Conservation (phyloP, 2,113 vertebrate genomes). For the Sterna hirundo region DNA sequence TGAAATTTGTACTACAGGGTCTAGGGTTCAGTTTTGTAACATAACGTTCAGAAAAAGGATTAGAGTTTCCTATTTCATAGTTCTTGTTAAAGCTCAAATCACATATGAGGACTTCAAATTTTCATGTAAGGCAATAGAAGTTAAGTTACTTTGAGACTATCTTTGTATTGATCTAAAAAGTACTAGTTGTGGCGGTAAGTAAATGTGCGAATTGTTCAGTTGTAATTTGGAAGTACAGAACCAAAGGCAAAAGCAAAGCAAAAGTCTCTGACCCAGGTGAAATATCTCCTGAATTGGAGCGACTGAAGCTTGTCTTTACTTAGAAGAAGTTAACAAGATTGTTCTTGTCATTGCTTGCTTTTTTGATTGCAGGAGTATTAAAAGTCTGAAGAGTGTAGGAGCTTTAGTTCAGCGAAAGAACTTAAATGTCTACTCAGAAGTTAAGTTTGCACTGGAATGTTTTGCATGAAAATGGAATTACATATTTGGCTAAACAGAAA, state of each 20-base stretch:
- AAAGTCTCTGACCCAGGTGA: neutral
- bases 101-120: neutral
- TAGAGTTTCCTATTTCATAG: neutral
- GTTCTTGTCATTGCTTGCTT: neutral
- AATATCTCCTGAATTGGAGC: neutral
- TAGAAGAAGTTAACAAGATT: neutral
- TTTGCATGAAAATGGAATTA: neutral
- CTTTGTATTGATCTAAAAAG: neutral
- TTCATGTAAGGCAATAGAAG: neutral
- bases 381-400: neutral
- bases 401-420: neutral
- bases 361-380: neutral
- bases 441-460: neutral
- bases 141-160: neutral
- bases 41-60: neutral
- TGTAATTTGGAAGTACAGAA: neutral
- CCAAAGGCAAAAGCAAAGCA: neutral
- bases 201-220: neutral
- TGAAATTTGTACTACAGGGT: neutral
- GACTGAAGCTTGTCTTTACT: neutral
- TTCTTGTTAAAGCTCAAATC: neutral
- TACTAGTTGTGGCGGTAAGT: accelerated
- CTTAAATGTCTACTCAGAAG: neutral
- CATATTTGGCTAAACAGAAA: neutral
- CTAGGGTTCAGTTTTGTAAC: neutral